Conservation (phyloP, 2,113 vertebrate genomes). For the Tragelaphus imberbis region DNA sequence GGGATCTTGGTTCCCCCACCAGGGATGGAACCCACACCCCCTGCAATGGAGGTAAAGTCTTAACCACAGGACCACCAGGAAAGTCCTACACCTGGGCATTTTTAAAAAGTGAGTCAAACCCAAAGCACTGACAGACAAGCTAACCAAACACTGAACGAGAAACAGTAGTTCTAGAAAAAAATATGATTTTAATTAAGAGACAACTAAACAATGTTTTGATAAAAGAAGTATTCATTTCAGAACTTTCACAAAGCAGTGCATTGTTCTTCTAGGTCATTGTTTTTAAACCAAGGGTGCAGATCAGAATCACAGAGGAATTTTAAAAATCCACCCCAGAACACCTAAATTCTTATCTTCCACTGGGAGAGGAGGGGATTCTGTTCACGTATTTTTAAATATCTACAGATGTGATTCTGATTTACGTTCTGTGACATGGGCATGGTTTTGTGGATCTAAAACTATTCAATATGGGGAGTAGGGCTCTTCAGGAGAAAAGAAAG, state of each 20-base stretch:
- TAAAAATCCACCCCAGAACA: neutral
- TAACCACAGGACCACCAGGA: neutral
- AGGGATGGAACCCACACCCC: neutral
- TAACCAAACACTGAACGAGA: neutral
- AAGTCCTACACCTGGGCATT: neutral
- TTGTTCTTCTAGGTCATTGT: neutral
- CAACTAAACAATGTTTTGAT: neutral
- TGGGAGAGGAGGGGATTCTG: neutral
- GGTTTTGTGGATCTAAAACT: neutral
- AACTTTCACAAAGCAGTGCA: neutral
- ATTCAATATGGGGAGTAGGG: neutral
- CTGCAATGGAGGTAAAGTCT: neutral
- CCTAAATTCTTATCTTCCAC: neutral
- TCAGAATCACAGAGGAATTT: neutral
- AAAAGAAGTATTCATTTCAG: neutral
- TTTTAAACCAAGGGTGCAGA: neutral
- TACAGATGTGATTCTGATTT: neutral
- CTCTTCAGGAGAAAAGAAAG: neutral
- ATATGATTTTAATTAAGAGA: neutral
- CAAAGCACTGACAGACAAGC: neutral
- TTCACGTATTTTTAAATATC: neutral
- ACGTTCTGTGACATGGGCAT: neutral
- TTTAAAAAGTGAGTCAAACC: neutral
- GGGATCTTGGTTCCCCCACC: neutral
- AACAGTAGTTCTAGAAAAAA: neutral